A percentile compares a stretch with the other conserved stretches of the same genome.
These are phyloP conservation scores for Cyphomyrmex costatus DNA, from an alignment of 1,140 invertebrate species.

Conservation along the genomic window DNA sequence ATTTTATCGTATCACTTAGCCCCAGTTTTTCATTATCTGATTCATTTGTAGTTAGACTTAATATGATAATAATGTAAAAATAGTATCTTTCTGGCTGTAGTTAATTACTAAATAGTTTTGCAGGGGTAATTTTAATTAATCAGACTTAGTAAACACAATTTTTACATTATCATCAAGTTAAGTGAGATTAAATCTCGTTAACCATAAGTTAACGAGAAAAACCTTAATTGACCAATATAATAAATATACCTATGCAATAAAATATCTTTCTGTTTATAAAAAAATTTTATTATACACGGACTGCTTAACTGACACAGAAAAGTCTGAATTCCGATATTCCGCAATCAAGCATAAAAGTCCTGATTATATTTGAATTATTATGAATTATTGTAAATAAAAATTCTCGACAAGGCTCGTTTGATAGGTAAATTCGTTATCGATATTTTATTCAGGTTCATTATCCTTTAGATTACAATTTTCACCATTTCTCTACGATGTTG, in stretches of 20 bases:
- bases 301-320: neutral
- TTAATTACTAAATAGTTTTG: no score
- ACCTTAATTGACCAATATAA: neutral
- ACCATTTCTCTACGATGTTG: neutral
- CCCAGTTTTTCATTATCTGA: no score
- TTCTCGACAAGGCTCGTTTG: neutral
- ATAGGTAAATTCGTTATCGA: neutral
- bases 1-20: no score
- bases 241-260: neutral
- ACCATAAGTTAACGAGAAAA: no score
- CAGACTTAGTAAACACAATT: no score
- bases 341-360: neutral
- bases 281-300: neutral
- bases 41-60: no score
- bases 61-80: no score
- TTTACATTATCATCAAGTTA: no score
- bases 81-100: no score
- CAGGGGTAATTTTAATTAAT: no score
- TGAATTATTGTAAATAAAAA: neutral
- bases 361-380: constrained; percentile 11
- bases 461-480: neutral
- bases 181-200: no score
- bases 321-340: neutral
- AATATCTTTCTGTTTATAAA: neutral
- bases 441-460: neutral